Evolutionary conservation across 2,888 invertebrate species (phyloP).

Genomic region (Elegia similella): DNA sequence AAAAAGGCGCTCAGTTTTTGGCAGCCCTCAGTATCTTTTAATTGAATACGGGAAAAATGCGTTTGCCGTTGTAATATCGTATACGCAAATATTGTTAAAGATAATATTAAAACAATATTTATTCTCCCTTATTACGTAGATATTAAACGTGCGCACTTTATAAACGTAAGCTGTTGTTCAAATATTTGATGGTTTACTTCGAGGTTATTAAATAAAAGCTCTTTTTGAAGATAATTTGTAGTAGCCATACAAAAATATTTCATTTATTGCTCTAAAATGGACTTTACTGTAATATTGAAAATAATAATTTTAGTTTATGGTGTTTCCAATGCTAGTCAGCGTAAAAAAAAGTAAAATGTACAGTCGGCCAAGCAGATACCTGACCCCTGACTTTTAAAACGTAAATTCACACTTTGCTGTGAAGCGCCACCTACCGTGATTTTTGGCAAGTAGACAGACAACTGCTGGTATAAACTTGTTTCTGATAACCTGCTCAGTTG

Average conservation of each 20-base stretch:
- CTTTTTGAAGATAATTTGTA: not conserved
- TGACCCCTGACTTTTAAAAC: too few relatives aligned
- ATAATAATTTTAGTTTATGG: too few relatives aligned
- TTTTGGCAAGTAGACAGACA: too few relatives aligned
- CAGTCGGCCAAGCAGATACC: too few relatives aligned
- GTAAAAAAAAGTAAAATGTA: too few relatives aligned
- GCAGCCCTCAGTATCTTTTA: conserved; percentile 12
- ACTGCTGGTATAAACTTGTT: too few relatives aligned
- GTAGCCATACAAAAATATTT: not conserved
- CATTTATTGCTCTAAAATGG: too few relatives aligned
- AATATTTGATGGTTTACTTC: conserved; percentile 4
- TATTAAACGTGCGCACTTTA: conserved; percentile 33
- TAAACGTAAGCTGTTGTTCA: conserved; percentile 17
- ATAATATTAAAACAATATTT: conserved; percentile 41
- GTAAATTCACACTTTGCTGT: too few relatives aligned
- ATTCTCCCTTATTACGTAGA: conserved; percentile 37
- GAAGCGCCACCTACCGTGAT: too few relatives aligned
- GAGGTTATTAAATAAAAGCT: not conserved
- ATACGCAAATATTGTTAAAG: conserved; percentile 41
- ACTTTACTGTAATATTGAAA: too few relatives aligned
- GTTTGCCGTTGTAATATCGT: conserved; percentile 30
- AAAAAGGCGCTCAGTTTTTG: not conserved
- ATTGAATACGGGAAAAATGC: conserved; percentile 22
- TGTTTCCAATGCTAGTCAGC: too few relatives aligned
- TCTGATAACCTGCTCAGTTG: too few relatives aligned